phyloP scores from a whole-genome alignment of 2,113 vertebrate genomes.

The Apeltes quadracus region DNA sequence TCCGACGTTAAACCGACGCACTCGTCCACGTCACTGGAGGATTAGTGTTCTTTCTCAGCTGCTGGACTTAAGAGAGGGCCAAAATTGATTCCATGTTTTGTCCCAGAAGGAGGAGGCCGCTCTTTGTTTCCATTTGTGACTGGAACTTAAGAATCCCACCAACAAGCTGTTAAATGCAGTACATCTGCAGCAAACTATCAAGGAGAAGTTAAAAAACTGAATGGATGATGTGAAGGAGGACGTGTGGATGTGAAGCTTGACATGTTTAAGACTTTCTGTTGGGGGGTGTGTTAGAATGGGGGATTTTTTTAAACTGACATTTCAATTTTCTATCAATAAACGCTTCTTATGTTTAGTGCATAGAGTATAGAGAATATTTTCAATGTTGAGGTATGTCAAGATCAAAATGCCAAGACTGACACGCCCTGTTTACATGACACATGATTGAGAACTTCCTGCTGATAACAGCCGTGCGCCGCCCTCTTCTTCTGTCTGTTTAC shows the following conservation, averaged over 20 bases:
- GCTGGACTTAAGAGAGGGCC: conserved; percentile 48
- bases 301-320: neutral
- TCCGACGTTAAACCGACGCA: conserved; percentile 42
- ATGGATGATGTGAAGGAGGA: neutral
- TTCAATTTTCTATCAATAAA: neutral
- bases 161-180: neutral
- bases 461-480: conserved; percentile 41
- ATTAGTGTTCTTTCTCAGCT: conserved; percentile 65
- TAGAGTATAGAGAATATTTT: neutral
- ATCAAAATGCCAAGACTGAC: conserved; percentile 53
- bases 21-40: conserved; percentile 52
- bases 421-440: conserved; percentile 52
- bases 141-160: neutral
- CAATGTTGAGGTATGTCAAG: neutral
- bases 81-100: conserved; percentile 75
- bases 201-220: neutral
- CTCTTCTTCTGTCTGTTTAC: conserved; percentile 54
- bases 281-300: neutral
- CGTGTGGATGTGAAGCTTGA: neutral
- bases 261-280: conserved; percentile 12
- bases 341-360: neutral
- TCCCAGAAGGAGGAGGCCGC: conserved; percentile 37
- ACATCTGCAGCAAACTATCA: conserved; percentile 10
- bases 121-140: conserved; percentile 14
- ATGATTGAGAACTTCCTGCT: conserved; percentile 58